These are phyloP conservation scores for Nyctereutes procyonoides DNA, from an alignment of 2,113 vertebrate species.

Conservation along the genomic window DNA sequence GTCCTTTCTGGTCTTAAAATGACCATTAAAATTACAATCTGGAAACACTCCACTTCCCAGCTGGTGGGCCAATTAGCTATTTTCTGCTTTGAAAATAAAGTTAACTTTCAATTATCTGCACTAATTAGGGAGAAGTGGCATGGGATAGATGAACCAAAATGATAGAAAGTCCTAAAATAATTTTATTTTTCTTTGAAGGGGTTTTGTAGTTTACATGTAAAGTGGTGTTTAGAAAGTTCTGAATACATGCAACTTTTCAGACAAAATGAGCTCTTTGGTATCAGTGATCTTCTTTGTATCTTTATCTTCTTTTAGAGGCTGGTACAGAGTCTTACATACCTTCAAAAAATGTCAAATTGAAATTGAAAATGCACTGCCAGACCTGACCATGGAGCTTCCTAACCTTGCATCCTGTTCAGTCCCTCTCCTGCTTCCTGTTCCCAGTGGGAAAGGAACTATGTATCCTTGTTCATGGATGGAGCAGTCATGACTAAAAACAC, in stretches of 20 bases:
- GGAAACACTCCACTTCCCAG: slow-evolving; percentile 41
- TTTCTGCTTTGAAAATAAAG: slow-evolving; percentile 53
- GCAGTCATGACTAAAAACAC: background rate
- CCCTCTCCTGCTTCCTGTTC: background rate
- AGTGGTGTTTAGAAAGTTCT: slow-evolving; percentile 25
- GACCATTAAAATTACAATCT: slow-evolving; percentile 47
- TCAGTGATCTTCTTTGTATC: background rate
- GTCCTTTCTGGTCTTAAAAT: slow-evolving; percentile 31
- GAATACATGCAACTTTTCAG: background rate
- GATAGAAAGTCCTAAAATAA: slow-evolving; percentile 14
- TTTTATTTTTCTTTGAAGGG: slow-evolving; percentile 42
- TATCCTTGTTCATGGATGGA: background rate
- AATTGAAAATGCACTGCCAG: background rate
- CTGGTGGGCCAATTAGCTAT: background rate
- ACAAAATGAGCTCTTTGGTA: background rate
- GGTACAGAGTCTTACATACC: background rate
- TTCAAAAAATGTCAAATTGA: background rate
- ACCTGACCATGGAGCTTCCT: background rate
- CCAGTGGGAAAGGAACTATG: background rate
- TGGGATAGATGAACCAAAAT: background rate
- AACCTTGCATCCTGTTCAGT: background rate
- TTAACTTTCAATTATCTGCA: slow-evolving; percentile 50
- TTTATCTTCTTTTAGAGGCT: background rate
- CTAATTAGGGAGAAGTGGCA: slow-evolving; percentile 16
- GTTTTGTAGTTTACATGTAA: slow-evolving; percentile 35